Base-by-base conservation (phyloP, 1,140 invertebrate species). In the Bombus consobrinus region DNA sequence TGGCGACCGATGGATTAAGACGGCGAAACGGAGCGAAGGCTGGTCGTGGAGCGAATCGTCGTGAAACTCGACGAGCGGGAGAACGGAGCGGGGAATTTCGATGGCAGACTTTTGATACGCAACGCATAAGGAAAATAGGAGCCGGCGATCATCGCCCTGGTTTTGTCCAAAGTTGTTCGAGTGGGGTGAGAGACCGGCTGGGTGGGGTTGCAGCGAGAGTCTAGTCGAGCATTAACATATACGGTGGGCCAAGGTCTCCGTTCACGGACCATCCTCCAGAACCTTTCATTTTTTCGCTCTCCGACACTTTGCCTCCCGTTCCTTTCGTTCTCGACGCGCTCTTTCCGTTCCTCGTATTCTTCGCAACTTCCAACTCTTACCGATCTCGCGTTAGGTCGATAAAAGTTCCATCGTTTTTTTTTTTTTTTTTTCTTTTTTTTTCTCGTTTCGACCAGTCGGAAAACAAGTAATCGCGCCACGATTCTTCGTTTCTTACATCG, bases 211-310 rank as follows among this genome's bases (percentile, higher is more conserved):
- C 43, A 43, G 62, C n/a, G n/a, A 25, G 72, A 28, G 41, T 28
- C 53, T 76, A 59, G 53, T 5, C 47, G 22, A 12, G 53, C 74
- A 76, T 59, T 39, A 76, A n/a, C 74, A 59, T 76, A 59, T 39
- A 76, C 34, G 32, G 13, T 59, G 74, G 53, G 74, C 53, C 47
- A 57, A 76, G 74, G 74, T 76, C 74, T 76, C n/a, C 69, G 32
- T 12, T 53, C 47, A 8, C 47, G 47, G 5, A 53, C 47, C 47
- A 53, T 53, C 47, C 47, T 53, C 47, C 47, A 1, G 47, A n/a
- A 41, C 43, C 43, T 75, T 75, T 62, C 74, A 59, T 76, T 59
- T 59, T 59, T 76, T 75, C 34, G n/a, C n/a, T 53, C 22, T 25
- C 43, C 68, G 22, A 39, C 37, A 0, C 68, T 15, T 25, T 4